Conservation (phyloP, 2,797 vertebrate species). For the Phataginus tetradactyla region DNA sequence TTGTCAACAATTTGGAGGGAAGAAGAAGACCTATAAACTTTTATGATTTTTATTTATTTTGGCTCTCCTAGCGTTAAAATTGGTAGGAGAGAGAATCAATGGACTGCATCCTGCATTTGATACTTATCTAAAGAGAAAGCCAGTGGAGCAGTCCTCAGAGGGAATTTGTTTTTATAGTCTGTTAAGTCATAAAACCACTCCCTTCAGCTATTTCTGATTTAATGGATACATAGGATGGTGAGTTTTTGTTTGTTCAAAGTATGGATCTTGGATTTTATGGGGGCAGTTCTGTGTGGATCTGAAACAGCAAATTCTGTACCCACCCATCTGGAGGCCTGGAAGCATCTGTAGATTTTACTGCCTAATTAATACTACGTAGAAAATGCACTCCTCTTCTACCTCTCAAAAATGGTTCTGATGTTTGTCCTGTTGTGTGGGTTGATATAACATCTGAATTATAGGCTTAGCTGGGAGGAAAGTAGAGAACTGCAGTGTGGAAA, state of each 20-base stretch:
- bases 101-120: neutral
- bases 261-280: neutral
- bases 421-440: neutral
- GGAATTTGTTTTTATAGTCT: conserved; percentile 16
- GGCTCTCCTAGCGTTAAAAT: neutral
- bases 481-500: neutral
- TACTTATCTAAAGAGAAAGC: neutral
- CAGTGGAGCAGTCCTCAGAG: neutral
- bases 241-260: neutral
- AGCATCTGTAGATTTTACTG: neutral
- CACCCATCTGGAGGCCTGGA: neutral
- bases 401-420: neutral
- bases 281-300: neutral
- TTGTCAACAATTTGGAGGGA: neutral
- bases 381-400: neutral
- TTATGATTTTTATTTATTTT: neutral
- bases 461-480: neutral
- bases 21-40: neutral
- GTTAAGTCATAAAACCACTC: neutral
- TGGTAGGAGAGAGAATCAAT: neutral
- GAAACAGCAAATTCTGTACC: neutral
- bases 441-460: neutral
- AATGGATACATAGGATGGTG: neutral
- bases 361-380: conserved; percentile 34
- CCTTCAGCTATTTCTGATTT: neutral